These are phyloP conservation scores for Terebella lapidaria DNA, from an alignment of 2,888 invertebrate genomes.

Conservation along the genomic window DNA sequence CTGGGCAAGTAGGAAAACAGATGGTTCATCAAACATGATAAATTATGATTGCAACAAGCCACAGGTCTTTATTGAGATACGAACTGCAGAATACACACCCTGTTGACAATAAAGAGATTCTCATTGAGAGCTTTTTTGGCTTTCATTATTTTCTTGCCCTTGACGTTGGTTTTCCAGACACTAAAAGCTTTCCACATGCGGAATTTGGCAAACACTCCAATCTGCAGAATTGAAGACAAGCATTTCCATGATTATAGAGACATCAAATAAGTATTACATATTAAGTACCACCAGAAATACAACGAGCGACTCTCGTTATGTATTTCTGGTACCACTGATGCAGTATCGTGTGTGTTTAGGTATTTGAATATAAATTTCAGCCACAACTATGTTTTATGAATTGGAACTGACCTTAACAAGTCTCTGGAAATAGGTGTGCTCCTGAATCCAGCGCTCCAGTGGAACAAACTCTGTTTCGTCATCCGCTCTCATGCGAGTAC, in stretches of 20 bases:
- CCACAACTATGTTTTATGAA: no score
- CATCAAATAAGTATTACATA: no score
- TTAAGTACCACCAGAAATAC: no score
- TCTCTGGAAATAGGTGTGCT: slow-evolving; percentile 73
- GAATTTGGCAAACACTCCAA: slow-evolving; percentile 51
- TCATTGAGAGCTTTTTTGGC: slow-evolving; percentile 62
- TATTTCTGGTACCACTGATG: no score
- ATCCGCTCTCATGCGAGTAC: slow-evolving; percentile 62
- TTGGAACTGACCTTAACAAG: slow-evolving; percentile 64
- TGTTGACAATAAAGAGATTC: slow-evolving; percentile 70
- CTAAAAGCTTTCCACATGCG: slow-evolving; percentile 66
- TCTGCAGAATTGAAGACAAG: slow-evolving; percentile 35
- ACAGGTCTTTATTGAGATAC: background rate
- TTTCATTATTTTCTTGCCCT: slow-evolving; percentile 64
- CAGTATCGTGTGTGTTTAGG: no score
- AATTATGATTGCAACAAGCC: no score
- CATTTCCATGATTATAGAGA: no score
- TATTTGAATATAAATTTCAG: no score
- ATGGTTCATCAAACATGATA: no score
- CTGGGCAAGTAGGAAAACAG: no score
- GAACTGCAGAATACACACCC: slow-evolving; percentile 48
- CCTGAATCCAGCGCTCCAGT: slow-evolving; percentile 74
- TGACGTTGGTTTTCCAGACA: slow-evolving; percentile 72
- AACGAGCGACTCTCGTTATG: no score
- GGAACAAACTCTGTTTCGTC: slow-evolving; percentile 75